Percentiles rank a stretch among this genome's conserved stretches.
Conservation (phyloP, 2,113 vertebrate genomes). For the Tricholaema leucomelas region DNA sequence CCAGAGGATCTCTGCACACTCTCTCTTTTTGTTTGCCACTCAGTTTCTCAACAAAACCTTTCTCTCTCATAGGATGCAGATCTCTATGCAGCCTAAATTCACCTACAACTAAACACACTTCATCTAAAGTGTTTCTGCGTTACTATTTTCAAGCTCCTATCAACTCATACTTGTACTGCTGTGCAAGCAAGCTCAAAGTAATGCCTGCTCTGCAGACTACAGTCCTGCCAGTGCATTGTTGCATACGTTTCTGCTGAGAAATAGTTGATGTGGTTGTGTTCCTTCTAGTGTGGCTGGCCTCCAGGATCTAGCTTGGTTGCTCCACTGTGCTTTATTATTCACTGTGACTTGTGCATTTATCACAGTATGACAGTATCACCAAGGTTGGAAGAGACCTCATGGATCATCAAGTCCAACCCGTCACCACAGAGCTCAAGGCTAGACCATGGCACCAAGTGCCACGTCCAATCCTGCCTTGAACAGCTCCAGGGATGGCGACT, state of each 20-base stretch:
- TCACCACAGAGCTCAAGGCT: too few species aligned
- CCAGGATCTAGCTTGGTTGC: background rate
- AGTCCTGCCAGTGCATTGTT: background rate
- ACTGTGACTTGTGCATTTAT: background rate
- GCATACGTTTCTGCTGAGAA: background rate
- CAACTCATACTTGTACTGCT: background rate
- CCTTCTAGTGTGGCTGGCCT: background rate
- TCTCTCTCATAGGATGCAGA: background rate
- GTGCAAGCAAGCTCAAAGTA: background rate
- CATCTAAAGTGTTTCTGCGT: background rate
- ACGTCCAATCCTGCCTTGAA: too few species aligned
- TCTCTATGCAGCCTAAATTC: background rate
- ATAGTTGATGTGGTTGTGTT: background rate
- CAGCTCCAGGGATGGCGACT: too few species aligned
- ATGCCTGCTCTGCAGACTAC: fast-evolving
- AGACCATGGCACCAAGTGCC: too few species aligned
- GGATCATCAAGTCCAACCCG: too few species aligned
- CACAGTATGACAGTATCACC: too few species aligned
- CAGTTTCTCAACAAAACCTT: background rate
- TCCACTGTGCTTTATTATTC: background rate
- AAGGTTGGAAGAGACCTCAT: too few species aligned
- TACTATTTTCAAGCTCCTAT: background rate
- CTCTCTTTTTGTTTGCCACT: background rate
- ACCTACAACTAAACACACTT: background rate
- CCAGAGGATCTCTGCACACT: background rate